A percentile compares a stretch with the other conserved stretches of the same genome.
These are phyloP conservation scores for Ariopsis seemanni DNA, from an alignment of 2,113 vertebrate species.

Conservation along the genomic window DNA sequence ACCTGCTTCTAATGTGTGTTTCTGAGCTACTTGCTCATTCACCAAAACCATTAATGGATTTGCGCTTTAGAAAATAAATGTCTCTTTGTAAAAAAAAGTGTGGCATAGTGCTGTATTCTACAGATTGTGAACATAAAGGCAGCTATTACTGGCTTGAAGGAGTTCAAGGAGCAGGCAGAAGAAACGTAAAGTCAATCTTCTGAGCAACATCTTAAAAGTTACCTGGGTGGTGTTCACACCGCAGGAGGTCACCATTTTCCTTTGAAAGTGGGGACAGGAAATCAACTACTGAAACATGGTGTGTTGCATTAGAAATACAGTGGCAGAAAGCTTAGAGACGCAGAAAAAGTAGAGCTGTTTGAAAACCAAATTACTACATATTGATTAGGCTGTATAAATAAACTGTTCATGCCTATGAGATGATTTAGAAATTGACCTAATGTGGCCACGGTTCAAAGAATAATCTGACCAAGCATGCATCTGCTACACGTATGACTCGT, in stretches of 20 bases:
- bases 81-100: slow-evolving; percentile 58
- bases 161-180: no score
- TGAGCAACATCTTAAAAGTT: background rate
- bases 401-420: no score
- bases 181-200: background rate
- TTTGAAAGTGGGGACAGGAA: background rate
- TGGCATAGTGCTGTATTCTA: slow-evolving; percentile 8
- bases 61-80: slow-evolving; percentile 77
- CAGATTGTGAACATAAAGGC: background rate
- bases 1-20: slow-evolving; percentile 71
- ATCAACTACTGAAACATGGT: no score
- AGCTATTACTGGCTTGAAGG: background rate
- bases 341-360: no score
- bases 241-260: background rate
- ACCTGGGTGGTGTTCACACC: background rate
- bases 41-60: slow-evolving; percentile 71
- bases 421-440: no score
- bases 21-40: slow-evolving; percentile 66
- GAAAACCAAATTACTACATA: no score
- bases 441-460: background rate
- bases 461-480: background rate
- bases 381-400: no score
- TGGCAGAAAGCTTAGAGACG: no score
- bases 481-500: background rate
- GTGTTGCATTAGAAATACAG: no score